phyloP scores from a whole-genome alignment of 2,888 invertebrate species.

The Psococerastis gibbosa region DNA sequence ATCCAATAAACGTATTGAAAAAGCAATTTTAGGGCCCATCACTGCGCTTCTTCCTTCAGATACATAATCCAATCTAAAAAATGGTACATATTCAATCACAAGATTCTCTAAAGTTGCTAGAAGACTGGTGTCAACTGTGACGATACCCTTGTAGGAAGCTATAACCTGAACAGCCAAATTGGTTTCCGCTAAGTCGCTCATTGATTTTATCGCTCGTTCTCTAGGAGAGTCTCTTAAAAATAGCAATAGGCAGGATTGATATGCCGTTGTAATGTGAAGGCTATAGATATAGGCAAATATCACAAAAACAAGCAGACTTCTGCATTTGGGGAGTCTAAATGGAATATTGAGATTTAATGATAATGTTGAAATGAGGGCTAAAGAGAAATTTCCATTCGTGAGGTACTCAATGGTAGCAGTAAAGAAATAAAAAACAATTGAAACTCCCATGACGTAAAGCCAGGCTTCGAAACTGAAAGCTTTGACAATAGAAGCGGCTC shows the following conservation, averaged over 20 bases:
- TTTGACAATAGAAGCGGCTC: neutral
- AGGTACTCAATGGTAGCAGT: neutral
- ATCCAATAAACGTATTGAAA: neutral
- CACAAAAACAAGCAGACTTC: neutral
- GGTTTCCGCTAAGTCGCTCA: neutral
- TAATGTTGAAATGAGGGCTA: neutral
- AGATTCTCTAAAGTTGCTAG: neutral
- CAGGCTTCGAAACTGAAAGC: neutral
- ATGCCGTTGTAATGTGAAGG: neutral
- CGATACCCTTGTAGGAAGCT: neutral
- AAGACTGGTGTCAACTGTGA: neutral
- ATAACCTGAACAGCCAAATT: neutral
- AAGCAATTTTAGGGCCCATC: neutral
- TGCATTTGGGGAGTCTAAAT: neutral
- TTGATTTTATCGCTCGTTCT: neutral
- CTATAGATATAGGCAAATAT: neutral
- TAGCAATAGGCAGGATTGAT: neutral
- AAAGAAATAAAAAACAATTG: neutral
- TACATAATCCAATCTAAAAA: neutral
- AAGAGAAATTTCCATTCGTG: neutral
- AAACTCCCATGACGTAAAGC: neutral
- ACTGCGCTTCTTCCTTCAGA: neutral
- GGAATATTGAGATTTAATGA: neutral
- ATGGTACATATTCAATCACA: neutral
- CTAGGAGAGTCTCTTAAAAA: neutral